Evolutionary conservation across 1,140 invertebrate species (phyloP).

Genomic region (Samia ricini): DNA sequence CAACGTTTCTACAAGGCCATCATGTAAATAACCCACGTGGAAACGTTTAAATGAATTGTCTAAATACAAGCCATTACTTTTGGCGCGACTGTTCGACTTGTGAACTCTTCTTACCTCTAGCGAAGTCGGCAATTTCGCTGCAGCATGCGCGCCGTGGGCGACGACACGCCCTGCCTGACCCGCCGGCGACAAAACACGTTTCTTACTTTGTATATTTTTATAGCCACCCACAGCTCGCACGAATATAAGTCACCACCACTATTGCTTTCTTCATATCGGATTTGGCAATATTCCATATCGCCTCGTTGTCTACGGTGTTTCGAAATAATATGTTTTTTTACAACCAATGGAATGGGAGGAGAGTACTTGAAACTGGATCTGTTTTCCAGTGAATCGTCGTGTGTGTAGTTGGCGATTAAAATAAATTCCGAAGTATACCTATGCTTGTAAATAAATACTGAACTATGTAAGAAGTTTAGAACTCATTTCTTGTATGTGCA

Average conservation of each 20-base stretch:
- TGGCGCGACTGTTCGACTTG: neutral
- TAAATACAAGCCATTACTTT: neutral
- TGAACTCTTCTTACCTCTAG: neutral
- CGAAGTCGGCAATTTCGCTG: neutral
- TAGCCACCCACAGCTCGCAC: slow-evolving; percentile 5
- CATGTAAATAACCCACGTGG: neutral
- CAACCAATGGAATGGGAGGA: slow-evolving; percentile 2
- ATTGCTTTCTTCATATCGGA: slow-evolving; percentile 24
- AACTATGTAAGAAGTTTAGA: slow-evolving; percentile 8
- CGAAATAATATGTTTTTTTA: slow-evolving; percentile 15
- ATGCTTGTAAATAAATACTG: neutral
- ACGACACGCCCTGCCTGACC: slow-evolving; percentile 12
- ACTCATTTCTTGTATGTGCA: neutral
- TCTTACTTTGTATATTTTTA: slow-evolving; percentile 7
- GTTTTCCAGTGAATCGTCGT: neutral
- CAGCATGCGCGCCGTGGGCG: slow-evolving; percentile 13
- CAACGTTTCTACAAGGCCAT: no score
- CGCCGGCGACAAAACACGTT: neutral
- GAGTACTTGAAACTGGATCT: neutral
- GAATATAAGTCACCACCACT: slow-evolving; percentile 5
- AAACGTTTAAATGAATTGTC: no score
- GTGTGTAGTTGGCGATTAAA: neutral
- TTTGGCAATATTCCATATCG: slow-evolving; percentile 30
- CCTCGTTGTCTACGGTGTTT: slow-evolving; percentile 13
- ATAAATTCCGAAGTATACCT: neutral